Evolutionary conservation across 2,113 vertebrate species (phyloP), one percentile per base, ranked within the genome.

Genomic region (Sprattus sprattus): DNA sequence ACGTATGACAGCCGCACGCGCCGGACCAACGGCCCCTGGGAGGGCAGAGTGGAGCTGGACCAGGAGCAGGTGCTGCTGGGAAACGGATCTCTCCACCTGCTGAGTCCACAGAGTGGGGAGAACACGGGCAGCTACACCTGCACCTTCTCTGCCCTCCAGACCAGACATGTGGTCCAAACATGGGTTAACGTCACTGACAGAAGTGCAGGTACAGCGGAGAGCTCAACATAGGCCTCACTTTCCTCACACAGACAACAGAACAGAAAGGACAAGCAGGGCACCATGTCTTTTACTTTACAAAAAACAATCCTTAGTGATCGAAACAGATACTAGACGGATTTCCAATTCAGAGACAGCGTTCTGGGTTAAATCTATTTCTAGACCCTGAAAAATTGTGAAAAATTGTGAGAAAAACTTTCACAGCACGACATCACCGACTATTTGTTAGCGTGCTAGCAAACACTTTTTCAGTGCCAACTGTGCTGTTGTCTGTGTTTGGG

Each of bases 91-190:
- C 92, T 96, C 22, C 86, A 91, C 39, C 88, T 96, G 13, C 84
- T 86, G 49, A 92, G 88, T 45, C 88, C 93, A 5, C 85, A 94
- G 22, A 89, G 83, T 0, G 84, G 85, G 49, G 90, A 91, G 47
- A 92, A 95, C 87, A 90, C 92, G 0, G 93, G 94, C 4, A 90
- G 44, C 0, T 96, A 95, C 20, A 93, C 87, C 15, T 96, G 95
- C 89, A 93, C 87, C 16, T 86, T 94, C 85, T 91, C 91, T 1
- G 90, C 90, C 82, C 89, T 88, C 25, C 93, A 94, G 81, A 92
- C 88, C 86, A 90, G 89, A 84, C 92, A 94, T 8, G 20, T 89
- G 0, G 87, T 95, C 57, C 91, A 91, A 22, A 95, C 92, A 20
- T 87, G 81, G 25, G 91, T 95, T 20, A 95, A 95, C 85, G 86